These are phyloP conservation scores for Drosophila equinoxialis DNA, from an alignment of 1,140 invertebrate species.

Conservation along the genomic window DNA sequence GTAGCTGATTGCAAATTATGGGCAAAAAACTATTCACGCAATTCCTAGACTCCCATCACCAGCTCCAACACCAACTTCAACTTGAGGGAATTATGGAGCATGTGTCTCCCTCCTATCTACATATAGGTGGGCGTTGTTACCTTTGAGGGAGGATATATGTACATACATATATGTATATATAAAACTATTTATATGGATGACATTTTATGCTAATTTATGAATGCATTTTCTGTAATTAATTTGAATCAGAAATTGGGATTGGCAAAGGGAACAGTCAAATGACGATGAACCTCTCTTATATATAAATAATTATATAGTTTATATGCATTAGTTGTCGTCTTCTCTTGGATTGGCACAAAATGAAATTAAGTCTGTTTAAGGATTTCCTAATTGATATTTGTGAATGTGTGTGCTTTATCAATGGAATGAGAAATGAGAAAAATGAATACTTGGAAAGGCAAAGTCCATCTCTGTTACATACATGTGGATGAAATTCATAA, in stretches of 20 bases:
- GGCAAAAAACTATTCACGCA: slow-evolving; percentile 12
- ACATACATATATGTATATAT: too few species aligned
- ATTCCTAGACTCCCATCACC: background rate
- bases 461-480: background rate
- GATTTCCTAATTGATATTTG: slow-evolving; percentile 52
- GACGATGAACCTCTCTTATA: slow-evolving; percentile 2
- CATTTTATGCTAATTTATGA: slow-evolving; percentile 72
- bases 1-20: slow-evolving; percentile 57
- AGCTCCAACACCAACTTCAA: background rate
- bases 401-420: background rate
- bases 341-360: background rate
- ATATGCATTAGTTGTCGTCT: slow-evolving; percentile 37
- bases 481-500: background rate
- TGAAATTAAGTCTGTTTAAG: slow-evolving; percentile 22
- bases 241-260: slow-evolving; percentile 28
- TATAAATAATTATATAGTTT: slow-evolving; percentile 31
- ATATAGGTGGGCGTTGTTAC: slow-evolving; percentile 1
- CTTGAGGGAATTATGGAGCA: background rate
- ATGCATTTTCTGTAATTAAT: slow-evolving; percentile 60
- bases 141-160: slow-evolving; percentile 25
- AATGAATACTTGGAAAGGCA: background rate
- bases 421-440: too few species aligned
- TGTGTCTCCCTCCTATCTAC: background rate
- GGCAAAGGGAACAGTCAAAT: background rate
- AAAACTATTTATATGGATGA: slow-evolving; percentile 45